A percentile compares a stretch with the other conserved stretches of the same genome.
Conservation (phyloP, 2,797 vertebrate species). For the Halcyon smyrnensis region DNA sequence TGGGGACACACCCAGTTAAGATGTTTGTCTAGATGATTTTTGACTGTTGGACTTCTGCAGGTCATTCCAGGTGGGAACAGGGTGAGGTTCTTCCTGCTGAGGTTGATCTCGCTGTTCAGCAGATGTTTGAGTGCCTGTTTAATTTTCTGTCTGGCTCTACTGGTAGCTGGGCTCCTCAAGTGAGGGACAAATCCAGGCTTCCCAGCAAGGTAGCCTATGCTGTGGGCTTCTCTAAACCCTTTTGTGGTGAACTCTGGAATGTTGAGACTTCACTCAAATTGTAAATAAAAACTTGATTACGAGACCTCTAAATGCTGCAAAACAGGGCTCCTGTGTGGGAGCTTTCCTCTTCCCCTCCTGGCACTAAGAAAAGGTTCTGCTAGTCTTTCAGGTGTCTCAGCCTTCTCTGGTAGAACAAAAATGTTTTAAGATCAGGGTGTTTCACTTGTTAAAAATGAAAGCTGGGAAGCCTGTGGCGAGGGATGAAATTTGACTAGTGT, state of each 20-base stretch:
- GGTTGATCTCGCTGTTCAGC: not conserved
- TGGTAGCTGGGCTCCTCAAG: not conserved
- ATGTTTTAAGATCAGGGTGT: not conserved
- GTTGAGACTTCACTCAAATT: not conserved
- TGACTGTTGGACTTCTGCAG: not conserved
- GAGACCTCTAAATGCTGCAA: not conserved
- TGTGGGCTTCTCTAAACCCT: not conserved
- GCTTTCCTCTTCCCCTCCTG: not conserved
- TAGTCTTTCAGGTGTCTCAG: not conserved
- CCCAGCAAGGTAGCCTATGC: not conserved
- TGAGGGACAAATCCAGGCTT: not conserved
- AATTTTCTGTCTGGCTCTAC: not conserved
- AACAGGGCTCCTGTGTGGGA: not conserved
- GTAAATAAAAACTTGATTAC: not conserved
- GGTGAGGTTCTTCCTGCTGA: not conserved
- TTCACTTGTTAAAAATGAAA: not conserved
- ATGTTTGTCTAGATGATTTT: not conserved
- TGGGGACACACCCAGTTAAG: not conserved
- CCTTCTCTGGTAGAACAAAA: not conserved
- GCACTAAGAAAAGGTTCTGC: not conserved
- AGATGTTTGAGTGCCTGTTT: not conserved
- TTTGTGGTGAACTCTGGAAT: not conserved
- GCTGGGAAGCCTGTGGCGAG: not conserved
- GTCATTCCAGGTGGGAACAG: not conserved
- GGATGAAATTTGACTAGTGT: not conserved